Base-by-base conservation (phyloP, 2,797 vertebrate species). In the Mallotus villosus region DNA sequence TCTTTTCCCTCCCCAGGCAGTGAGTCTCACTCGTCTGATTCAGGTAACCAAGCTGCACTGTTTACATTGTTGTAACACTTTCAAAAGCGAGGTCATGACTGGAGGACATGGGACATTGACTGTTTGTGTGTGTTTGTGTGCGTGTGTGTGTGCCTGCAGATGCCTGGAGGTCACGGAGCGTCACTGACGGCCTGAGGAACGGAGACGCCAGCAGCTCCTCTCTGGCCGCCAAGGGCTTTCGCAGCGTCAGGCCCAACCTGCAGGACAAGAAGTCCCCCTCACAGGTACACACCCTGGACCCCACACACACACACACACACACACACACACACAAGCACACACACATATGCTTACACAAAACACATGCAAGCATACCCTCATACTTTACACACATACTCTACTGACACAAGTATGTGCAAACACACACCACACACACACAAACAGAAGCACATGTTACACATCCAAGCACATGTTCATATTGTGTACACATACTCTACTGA, bases 191-290 rank as follows among this genome's bases (percentile, higher is more conserved):
- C 79, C 91, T 94, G 68, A 95, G 93, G 92, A 99, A 98, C 21
- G 96, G 97, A 86, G 96, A 98, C 65, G 83, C 92, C 63, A 88
- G 90, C 88, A 93, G 88, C 85, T 97, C 96, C 60, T 98, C 97
- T 87, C 95, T 99, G 79, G 94, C 95, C 85, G 95, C 97, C 84
- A 99, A 98, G 94, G 97, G 97, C 61, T 99, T 97, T 86, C 94
- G 97, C 85, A 99, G 97, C 0, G 96, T 98, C 85, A 92, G 95
- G 75, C 97, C 97, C 82, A 97, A 96, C 82, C 91, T 99, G 0
- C 95, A 97, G 88, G 97, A 99, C 76, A 97, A 96, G 89, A 98
- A 92, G 85, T 95, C 96, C 8, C 94, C 95, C 68, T 88, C 93
- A 78, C 96, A 95, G 95, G 97, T 99, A 94, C 25, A 17, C 64